A percentile compares a stretch with the other conserved stretches of the same genome.
These are phyloP conservation scores for Argyra leucocephala DNA, from an alignment of 2,888 invertebrate species.

Conservation along the genomic window DNA sequence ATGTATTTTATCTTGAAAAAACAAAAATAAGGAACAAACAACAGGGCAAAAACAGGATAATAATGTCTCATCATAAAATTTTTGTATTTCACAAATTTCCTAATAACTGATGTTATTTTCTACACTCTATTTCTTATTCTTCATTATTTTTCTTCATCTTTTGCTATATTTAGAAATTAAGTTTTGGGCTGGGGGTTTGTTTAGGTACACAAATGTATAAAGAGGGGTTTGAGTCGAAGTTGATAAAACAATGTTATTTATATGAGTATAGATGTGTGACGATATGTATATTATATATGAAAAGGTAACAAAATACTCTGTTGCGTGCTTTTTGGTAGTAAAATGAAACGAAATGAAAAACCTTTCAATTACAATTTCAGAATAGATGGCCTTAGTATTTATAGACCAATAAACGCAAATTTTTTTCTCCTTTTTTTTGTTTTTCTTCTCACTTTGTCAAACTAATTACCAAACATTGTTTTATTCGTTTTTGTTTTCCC, in stretches of 20 bases:
- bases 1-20: not conserved
- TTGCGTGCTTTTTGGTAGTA: not conserved
- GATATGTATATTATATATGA: too few relatives aligned
- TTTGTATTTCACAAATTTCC: not conserved
- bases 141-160: too few relatives aligned
- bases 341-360: not conserved
- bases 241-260: too few relatives aligned
- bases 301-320: not conserved
- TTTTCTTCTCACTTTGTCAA: slow-evolving; percentile 1
- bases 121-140: too few relatives aligned
- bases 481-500: not conserved
- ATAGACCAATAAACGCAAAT: not conserved
- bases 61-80: slow-evolving; percentile 4
- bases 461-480: not conserved
- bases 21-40: not conserved
- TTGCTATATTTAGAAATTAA: too few relatives aligned
- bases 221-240: too few relatives aligned
- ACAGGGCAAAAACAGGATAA: not conserved
- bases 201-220: too few relatives aligned
- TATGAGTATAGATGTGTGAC: too few relatives aligned
- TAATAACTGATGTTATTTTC: too few relatives aligned
- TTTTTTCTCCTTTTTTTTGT: not conserved
- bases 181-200: too few relatives aligned
- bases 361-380: not conserved
- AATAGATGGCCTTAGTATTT: not conserved